phyloP scores from a whole-genome alignment of 2,113 vertebrate species.

The Tetraodon nigroviridis region DNA sequence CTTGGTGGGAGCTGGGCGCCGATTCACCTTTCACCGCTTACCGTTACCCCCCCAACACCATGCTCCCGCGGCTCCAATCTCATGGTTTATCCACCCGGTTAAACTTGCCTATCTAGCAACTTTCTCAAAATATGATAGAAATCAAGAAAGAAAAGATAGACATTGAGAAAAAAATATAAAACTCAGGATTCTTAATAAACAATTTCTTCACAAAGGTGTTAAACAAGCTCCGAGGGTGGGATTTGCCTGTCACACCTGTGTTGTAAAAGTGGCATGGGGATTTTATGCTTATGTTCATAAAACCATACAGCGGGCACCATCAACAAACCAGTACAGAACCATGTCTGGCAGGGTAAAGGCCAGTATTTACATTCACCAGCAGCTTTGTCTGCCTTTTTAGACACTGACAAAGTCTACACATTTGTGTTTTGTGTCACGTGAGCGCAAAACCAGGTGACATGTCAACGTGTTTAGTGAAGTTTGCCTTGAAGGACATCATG shows the following conservation, averaged over 20 bases:
- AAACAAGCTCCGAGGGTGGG: no score
- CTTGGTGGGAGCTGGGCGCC: conserved; percentile 61
- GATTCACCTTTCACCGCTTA: conserved; percentile 62
- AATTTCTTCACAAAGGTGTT: no score
- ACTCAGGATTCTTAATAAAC: no score
- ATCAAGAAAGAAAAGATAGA: no score
- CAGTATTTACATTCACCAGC: conserved; percentile 15
- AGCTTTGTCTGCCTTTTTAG: not conserved
- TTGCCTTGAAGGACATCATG: no score
- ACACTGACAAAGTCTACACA: not conserved
- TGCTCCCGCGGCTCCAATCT: conserved; percentile 20
- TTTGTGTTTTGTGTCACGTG: no score
- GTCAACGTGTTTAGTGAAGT: not conserved
- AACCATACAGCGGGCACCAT: conserved; percentile 12
- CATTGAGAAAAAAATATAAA: no score
- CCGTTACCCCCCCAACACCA: conserved; percentile 36
- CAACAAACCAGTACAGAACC: conserved; percentile 28
- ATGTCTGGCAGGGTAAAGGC: conserved; percentile 16
- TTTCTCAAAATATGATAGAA: no score
- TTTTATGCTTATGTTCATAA: conserved; percentile 4
- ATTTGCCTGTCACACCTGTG: no score
- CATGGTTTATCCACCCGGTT: conserved; percentile 15
- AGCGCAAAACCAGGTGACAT: not conserved
- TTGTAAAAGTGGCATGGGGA: no score
- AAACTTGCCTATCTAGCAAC: not conserved